Base-by-base conservation (phyloP, 2,113 vertebrate species). In the Protobothrops flavoviridis region DNA sequence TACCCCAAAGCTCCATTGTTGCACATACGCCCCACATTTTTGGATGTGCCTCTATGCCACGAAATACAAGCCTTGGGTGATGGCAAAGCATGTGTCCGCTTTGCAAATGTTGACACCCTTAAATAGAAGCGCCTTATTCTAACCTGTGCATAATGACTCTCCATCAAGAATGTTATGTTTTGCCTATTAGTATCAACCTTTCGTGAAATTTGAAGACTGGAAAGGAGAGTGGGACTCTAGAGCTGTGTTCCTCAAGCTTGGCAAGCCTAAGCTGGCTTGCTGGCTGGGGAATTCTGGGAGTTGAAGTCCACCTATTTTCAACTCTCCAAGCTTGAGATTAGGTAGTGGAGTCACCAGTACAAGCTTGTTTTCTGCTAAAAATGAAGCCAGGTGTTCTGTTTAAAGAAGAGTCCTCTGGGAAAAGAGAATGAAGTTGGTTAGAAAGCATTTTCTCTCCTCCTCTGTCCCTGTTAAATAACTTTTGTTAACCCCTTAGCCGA, bases 91-190 rank as follows among this genome's bases (percentile, higher is more conserved):
- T 20, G 7, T 1, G n/a, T 6, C 69, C n/a, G 15, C 5, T 39
- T 81, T 81, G 15, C 33, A 81, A 81, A 39, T 81, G 1, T 81
- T 81, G 33, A 81, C 69, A 39, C 15, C 33, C 69, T 10, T 87
- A 91, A 95, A 95, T 94, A 96, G 91, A 95, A 96, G 95, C 94
- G 95, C 87, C 94, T 97, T 97, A 92, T 97, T 92, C 59, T 93
- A 43, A 52, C 92, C 45, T 64, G 87, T 85, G 50, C 4, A 9
- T 93, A 94, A 94, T 93, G 87, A 61, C 56, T 91, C 48, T 43
- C 55, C 20, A 39, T 5, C 21, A 12, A 29, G 48, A 21, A 39
- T 11, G 1, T 43, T 26, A 11, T 33, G 3, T 74, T 10, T 53
- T 57, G 45, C 33, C 20, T 81, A 20, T 74, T 81, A 52, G 20